Conservation (phyloP, 2,113 vertebrate genomes). For the Vombatus ursinus region DNA sequence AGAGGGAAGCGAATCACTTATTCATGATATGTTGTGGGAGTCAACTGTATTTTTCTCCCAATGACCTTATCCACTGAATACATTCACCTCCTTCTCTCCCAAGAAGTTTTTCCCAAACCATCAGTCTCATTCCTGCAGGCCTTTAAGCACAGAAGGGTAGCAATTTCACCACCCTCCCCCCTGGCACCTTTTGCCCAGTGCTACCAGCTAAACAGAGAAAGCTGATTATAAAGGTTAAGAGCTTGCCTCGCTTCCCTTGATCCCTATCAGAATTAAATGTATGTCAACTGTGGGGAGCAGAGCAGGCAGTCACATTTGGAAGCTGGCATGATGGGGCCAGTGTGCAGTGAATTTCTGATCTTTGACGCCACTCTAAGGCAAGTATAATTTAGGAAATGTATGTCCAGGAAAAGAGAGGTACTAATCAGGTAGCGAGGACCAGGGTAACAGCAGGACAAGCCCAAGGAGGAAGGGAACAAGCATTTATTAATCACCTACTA, state of each 20-base stretch:
- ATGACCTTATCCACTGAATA: slow-evolving; percentile 43
- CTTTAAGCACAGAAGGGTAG: slow-evolving; percentile 10
- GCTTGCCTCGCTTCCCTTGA: slow-evolving; percentile 22
- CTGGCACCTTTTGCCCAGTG: slow-evolving; percentile 20
- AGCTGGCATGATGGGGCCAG: not conserved
- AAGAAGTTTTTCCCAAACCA: slow-evolving; percentile 28
- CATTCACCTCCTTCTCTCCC: not conserved
- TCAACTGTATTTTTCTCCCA: not conserved
- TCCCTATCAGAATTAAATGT: not conserved
- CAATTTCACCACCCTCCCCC: slow-evolving; percentile 17
- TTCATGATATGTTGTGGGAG: not conserved
- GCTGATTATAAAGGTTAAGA: slow-evolving; percentile 42
- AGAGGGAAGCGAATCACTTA: not conserved
- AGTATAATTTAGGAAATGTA: not conserved
- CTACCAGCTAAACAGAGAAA: slow-evolving; percentile 11
- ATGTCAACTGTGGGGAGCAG: slow-evolving; percentile 13
- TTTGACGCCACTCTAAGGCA: not conserved
- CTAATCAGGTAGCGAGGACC: not conserved
- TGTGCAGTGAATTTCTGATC: slow-evolving; percentile 1
- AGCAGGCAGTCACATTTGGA: slow-evolving; percentile 19
- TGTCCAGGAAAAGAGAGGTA: not conserved
- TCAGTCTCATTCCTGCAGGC: slow-evolving; percentile 13
- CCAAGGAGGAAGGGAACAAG: not conserved
- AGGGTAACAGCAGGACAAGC: not conserved
- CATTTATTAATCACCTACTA: not conserved